phyloP scores from a whole-genome alignment of 2,797 vertebrate genomes.

The Enoplosus armatus region DNA sequence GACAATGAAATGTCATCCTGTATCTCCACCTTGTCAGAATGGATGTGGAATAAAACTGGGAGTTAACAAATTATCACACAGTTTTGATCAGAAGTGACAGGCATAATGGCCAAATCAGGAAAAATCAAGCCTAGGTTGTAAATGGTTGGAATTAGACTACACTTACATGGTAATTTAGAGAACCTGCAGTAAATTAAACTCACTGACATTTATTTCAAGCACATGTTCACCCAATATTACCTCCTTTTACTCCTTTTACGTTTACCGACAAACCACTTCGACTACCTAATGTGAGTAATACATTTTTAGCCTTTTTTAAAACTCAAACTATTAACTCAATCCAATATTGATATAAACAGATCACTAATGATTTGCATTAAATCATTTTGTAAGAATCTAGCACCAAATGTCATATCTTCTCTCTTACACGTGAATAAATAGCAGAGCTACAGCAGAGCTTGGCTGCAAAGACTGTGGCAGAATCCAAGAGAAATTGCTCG shows the following conservation, averaged over 20 bases:
- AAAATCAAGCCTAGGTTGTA: constrained; percentile 5
- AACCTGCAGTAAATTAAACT: constrained; percentile 31
- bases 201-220: constrained; percentile 34
- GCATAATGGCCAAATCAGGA: background rate
- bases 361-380: constrained; percentile 16
- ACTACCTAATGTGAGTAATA: background rate
- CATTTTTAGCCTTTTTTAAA: constrained; percentile 2
- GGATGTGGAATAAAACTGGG: background rate
- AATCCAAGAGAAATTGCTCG: constrained; percentile 25
- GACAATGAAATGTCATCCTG: background rate
- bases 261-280: constrained; percentile 14
- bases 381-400: constrained; percentile 8
- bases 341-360: constrained; percentile 2
- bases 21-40: background rate
- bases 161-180: constrained; percentile 13
- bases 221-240: constrained; percentile 11
- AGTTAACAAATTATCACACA: background rate
- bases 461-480: constrained; percentile 16
- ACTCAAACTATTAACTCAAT: constrained; percentile 10
- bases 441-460: background rate
- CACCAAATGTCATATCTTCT: background rate
- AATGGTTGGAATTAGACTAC: constrained; percentile 23
- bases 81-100: constrained; percentile 15
- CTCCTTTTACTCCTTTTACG: constrained; percentile 9
- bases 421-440: background rate